Base-by-base conservation (phyloP, 2,797 vertebrate genomes). In the Moxostoma hubbsi region DNA sequence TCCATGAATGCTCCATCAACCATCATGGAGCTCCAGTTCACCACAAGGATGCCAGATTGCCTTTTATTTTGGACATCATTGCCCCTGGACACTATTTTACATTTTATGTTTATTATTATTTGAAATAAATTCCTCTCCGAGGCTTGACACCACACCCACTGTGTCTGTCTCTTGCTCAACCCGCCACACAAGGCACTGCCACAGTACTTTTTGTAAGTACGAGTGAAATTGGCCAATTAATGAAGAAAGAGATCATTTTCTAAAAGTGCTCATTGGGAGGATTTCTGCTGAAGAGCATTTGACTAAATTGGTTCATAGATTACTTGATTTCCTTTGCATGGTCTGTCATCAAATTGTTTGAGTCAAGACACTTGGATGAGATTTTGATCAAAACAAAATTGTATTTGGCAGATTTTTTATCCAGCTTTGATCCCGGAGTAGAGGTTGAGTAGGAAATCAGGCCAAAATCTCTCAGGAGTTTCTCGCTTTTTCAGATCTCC, bases 311-410 rank as follows among this genome's bases (percentile, higher is more conserved):
- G 2, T 24, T 24, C 24, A 24, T 24, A 24, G 24, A 24, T 24
- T 24, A 24, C 24, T 24, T 24, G 24, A 1, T 24, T 24, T 78
- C 36, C 67, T 71, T 71, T 64, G 76, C 53, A 46, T 49, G 16
- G n/a, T 64, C 62, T 79, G 59, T 79, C 71, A 71, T 79, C 68
- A 79, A 64, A 71, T 50, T 15, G 71, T 79, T 63, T 63, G 59
- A 64, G 68, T 57, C 63, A 67, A 79, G 12, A 54, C 68, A 43
- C 36, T 79, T 79, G 76, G 71, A 47, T 71, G 58, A 78, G 49
- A 64, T 67, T 53, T 63, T 79, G 76, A 79, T 79, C 76, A 79
- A 79, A 79, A 68, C 67, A 71, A 58, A 78, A 71, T 78, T 78
- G 71, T 59, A 78, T 71, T 68, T 64, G 59, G 49, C 50, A 18